A percentile compares a stretch with the other conserved stretches of the same genome.
phyloP scores from a whole-genome alignment of 2,888 invertebrate species.

The Melieria omissa region DNA sequence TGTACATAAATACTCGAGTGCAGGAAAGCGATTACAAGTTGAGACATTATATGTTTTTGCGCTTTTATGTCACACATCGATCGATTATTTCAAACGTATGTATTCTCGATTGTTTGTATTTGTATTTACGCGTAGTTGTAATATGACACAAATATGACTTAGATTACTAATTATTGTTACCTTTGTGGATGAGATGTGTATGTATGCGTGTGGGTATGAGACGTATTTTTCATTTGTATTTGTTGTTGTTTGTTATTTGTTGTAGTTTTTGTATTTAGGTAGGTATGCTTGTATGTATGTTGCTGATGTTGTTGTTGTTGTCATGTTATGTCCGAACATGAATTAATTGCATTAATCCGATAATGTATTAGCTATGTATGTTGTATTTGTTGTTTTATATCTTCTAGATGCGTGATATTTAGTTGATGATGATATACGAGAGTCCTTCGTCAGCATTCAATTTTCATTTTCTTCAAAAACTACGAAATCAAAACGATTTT shows the following conservation, averaged over 20 bases:
- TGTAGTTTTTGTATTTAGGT: too few species aligned
- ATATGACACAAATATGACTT: conserved; percentile 47
- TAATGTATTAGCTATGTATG: too few species aligned
- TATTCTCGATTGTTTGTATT: too few species aligned
- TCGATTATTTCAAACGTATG: too few species aligned
- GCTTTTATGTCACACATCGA: too few species aligned
- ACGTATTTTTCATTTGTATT: conserved; percentile 7
- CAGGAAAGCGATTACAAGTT: too few species aligned
- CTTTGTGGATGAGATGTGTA: conserved; percentile 63
- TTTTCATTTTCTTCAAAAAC: neutral
- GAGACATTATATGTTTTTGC: too few species aligned
- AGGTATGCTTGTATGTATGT: neutral
- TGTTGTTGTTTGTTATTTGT: neutral
- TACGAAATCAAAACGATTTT: too few species aligned
- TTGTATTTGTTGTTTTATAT: too few species aligned
- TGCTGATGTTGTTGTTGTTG: conserved; percentile 3
- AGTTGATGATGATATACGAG: conserved; percentile 11
- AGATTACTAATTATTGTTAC: conserved; percentile 66
- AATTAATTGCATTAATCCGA: neutral
- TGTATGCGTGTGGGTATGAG: conserved; percentile 17
- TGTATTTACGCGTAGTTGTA: neutral
- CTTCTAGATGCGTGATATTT: conserved; percentile 8
- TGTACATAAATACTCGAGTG: neutral
- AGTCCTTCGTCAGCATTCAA: neutral
- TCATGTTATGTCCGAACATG: neutral